These are phyloP conservation scores for Picathartes gymnocephalus DNA, from an alignment of 2,113 vertebrate species.

Conservation along the genomic window DNA sequence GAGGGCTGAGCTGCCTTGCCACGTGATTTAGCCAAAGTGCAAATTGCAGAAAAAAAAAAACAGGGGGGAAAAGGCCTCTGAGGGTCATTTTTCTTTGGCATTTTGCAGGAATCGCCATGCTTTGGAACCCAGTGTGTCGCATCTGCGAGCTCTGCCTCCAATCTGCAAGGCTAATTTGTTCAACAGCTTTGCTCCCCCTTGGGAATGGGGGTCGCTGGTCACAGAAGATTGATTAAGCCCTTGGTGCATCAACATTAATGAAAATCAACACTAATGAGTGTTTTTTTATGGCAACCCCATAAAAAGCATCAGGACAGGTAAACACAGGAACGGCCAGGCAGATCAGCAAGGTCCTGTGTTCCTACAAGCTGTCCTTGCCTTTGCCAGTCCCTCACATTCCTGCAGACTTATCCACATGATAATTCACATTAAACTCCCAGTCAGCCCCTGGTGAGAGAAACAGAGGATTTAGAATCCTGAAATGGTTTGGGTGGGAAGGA, in stretches of 20 bases:
- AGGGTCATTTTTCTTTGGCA: neutral
- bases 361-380: neutral
- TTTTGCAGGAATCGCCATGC: neutral
- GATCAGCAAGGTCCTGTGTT: neutral
- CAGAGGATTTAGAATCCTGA: neutral
- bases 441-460: neutral
- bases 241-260: slow-evolving; percentile 77
- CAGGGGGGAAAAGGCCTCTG: neutral
- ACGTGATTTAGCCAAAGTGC: neutral
- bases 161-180: slow-evolving; percentile 75
- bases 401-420: neutral
- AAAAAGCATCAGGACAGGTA: slow-evolving; percentile 62
- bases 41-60: neutral
- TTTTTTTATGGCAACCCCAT: slow-evolving; percentile 71
- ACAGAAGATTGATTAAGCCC: slow-evolving; percentile 78
- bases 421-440: neutral
- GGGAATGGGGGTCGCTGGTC: slow-evolving; percentile 69
- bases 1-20: neutral
- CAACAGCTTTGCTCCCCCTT: slow-evolving; percentile 70
- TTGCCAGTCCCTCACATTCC: neutral
- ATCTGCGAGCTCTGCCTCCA: slow-evolving; percentile 69
- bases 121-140: slow-evolving; percentile 13
- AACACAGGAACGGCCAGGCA: slow-evolving; percentile 45
- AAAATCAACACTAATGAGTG: slow-evolving; percentile 78
- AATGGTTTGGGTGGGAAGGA: neutral